Conservation (phyloP, 2,113 vertebrate species). For the Pao palembangensis region DNA sequence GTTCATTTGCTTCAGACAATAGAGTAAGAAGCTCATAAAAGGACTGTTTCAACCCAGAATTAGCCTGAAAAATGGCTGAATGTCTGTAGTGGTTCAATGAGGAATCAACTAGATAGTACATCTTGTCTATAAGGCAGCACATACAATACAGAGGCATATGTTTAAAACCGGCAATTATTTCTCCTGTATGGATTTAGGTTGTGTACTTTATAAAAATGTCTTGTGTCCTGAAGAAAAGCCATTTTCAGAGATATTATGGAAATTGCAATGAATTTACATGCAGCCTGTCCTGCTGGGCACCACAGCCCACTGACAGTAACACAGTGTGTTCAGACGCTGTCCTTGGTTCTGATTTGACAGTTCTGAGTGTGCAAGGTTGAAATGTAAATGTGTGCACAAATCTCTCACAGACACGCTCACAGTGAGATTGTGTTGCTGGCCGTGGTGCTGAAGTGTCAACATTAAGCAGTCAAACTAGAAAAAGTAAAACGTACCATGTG, state of each 20-base stretch:
- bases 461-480: neutral
- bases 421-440: conserved; percentile 35
- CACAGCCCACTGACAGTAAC: neutral
- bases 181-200: too few relatives aligned
- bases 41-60: conserved; percentile 21
- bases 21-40: conserved; percentile 15
- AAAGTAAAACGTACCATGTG: neutral
- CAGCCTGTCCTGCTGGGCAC: neutral
- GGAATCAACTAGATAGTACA: too few relatives aligned
- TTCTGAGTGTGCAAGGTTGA: neutral
- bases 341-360: conserved; percentile 27
- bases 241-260: too few relatives aligned
- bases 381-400: neutral
- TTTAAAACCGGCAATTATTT: too few relatives aligned
- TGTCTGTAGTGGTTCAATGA: too few relatives aligned
- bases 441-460: conserved; percentile 59
- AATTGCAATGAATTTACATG: too few relatives aligned
- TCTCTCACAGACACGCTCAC: neutral
- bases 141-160: too few relatives aligned
- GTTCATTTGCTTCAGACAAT: conserved; percentile 36
- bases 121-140: too few relatives aligned
- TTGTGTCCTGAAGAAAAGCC: too few relatives aligned
- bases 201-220: too few relatives aligned
- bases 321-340: conserved; percentile 12
- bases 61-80: neutral